Conservation (phyloP, 2,113 vertebrate genomes). For the Hippocampus abdominalis region DNA sequence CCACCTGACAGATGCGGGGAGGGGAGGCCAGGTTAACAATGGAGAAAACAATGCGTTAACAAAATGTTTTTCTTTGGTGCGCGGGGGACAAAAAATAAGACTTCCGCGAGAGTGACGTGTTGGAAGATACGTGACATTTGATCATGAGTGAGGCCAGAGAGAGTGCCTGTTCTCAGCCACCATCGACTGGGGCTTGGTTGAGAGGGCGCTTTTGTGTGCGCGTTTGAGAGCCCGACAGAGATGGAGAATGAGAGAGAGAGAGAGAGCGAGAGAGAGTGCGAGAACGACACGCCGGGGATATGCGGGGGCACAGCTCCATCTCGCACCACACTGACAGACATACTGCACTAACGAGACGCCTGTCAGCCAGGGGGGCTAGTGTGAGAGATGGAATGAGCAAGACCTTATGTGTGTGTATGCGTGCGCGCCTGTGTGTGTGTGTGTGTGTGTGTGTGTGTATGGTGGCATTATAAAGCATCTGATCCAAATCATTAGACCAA, state of each 20-base stretch:
- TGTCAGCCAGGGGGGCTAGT: slow-evolving; percentile 69
- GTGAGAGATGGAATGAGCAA: slow-evolving; percentile 40
- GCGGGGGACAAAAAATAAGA: slow-evolving; percentile 46
- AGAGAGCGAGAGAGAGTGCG: slow-evolving; percentile 9
- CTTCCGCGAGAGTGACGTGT: slow-evolving; percentile 44
- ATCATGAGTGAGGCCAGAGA: slow-evolving; percentile 60
- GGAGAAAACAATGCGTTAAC: slow-evolving; percentile 38
- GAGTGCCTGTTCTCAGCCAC: slow-evolving; percentile 24
- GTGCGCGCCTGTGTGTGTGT: slow-evolving; percentile 2
- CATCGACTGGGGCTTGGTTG: slow-evolving; percentile 24
- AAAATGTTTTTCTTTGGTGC: slow-evolving; percentile 34
- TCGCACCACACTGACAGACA: slow-evolving; percentile 68
- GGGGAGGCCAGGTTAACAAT: slow-evolving; percentile 1
- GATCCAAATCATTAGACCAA: slow-evolving; percentile 63
- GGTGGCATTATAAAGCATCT: slow-evolving; percentile 61
- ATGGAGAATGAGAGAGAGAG: neutral
- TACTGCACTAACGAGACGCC: slow-evolving; percentile 69
- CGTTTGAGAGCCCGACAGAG: neutral
- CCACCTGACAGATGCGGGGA: slow-evolving; percentile 74
- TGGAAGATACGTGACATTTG: slow-evolving; percentile 51
- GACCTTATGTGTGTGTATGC: neutral
- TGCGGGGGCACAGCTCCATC: slow-evolving; percentile 71
- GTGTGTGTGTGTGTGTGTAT: slow-evolving; percentile 16
- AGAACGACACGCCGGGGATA: slow-evolving; percentile 53
- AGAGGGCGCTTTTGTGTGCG: slow-evolving; percentile 9